phyloP scores from a whole-genome alignment of 2,113 vertebrate species.

The Australoheros scitulus region DNA sequence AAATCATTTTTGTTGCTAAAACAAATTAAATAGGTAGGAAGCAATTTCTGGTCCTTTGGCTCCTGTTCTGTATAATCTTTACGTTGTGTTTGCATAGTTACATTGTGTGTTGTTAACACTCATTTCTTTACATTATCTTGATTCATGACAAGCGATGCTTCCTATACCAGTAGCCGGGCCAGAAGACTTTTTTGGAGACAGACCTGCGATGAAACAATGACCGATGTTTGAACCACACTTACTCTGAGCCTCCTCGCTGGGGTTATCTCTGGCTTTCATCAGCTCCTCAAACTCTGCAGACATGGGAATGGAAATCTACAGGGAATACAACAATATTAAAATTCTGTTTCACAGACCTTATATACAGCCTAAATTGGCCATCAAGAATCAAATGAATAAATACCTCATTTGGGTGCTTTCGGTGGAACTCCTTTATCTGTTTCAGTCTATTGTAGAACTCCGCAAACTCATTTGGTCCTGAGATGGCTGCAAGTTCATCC shows the following conservation, averaged over 20 bases:
- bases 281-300: slow-evolving; percentile 98
- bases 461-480: slow-evolving; percentile 95
- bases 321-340: neutral
- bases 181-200: neutral
- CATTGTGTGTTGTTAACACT: too few species aligned
- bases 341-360: fast-evolving
- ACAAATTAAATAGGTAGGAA: neutral
- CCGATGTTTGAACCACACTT: slow-evolving; percentile 53
- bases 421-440: slow-evolving; percentile 97
- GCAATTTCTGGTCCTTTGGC: neutral
- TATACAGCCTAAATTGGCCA: fast-evolving
- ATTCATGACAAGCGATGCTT: neutral
- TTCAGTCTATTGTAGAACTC: slow-evolving; percentile 98
- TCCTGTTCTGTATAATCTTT: neutral
- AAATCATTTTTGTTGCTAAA: neutral
- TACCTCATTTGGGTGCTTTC: slow-evolving; percentile 98
- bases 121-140: neutral
- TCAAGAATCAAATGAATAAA: neutral
- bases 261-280: slow-evolving; percentile 94
- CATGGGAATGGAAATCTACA: slow-evolving; percentile 97
- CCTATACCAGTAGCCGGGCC: too few species aligned
- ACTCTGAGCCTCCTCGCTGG: slow-evolving; percentile 97
- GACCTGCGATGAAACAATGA: neutral
- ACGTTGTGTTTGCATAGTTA: neutral
- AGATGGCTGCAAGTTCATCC: slow-evolving; percentile 95